Conservation (phyloP, 2,888 invertebrate genomes). For the Orthosia incerta region DNA sequence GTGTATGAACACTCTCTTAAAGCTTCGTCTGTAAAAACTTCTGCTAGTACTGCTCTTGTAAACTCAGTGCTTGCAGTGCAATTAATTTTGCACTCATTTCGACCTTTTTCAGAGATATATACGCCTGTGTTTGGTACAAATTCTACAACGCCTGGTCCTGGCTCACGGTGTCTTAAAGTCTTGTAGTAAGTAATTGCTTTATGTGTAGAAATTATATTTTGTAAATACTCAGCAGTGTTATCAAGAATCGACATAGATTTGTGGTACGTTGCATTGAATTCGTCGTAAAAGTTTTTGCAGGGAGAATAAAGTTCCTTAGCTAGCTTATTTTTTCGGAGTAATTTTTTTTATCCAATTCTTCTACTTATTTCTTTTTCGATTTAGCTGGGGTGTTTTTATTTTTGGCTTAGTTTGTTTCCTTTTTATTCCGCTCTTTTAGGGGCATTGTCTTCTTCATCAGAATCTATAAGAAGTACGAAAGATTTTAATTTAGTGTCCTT, state of each 20-base stretch:
- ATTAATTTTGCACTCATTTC: neutral
- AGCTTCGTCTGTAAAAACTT: neutral
- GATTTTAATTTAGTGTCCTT: neutral
- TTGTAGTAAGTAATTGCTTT: too few relatives aligned
- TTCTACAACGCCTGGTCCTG: constrained; percentile 9
- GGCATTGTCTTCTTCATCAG: neutral
- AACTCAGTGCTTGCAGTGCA: neutral
- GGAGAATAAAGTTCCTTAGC: neutral
- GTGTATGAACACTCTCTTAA: constrained; percentile 7
- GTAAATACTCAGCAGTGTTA: constrained; percentile 19
- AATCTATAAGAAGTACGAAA: neutral
- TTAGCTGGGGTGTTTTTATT: neutral
- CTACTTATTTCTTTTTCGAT: neutral
- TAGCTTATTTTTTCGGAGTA: neutral
- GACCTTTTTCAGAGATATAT: constrained; percentile 19
- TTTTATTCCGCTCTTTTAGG: neutral
- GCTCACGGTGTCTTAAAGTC: neutral
- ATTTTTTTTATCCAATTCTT: neutral
- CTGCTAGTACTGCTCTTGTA: neutral
- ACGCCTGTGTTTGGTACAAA: constrained; percentile 22
- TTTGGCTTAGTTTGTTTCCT: neutral
- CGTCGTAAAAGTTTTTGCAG: neutral
- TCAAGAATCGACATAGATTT: constrained; percentile 18
- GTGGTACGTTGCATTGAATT: constrained; percentile 23
- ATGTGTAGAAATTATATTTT: neutral